These are phyloP conservation scores for Esperia sulphurella DNA, from an alignment of 2,888 invertebrate genomes.

Conservation along the genomic window DNA sequence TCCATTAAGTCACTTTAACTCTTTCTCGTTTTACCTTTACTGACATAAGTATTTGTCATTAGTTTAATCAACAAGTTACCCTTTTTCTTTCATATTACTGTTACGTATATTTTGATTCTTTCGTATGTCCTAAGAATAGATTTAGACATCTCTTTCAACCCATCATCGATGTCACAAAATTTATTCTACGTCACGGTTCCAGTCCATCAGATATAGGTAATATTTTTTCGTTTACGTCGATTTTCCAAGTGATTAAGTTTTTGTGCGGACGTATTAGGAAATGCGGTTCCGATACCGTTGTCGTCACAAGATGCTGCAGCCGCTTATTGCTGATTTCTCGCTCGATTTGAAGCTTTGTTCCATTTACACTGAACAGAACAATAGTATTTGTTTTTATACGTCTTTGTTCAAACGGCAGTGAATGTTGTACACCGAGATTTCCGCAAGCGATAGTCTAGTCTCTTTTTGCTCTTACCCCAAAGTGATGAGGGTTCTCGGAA, in stretches of 20 bases:
- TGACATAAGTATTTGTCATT: neutral
- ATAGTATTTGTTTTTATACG: constrained; percentile 29
- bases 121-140: neutral
- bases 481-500: constrained; percentile 18
- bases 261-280: constrained; percentile 35
- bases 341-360: constrained; percentile 35
- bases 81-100: neutral
- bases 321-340: constrained; percentile 29
- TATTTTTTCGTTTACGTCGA: constrained; percentile 11
- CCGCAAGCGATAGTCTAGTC: constrained; percentile 17
- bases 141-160: neutral
- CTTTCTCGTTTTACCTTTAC: neutral
- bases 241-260: constrained; percentile 40
- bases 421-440: constrained; percentile 26
- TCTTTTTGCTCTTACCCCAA: constrained; percentile 1
- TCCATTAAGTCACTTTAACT: neutral
- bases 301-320: constrained; percentile 17
- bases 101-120: too few species aligned
- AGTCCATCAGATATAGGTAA: constrained; percentile 13
- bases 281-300: constrained; percentile 44
- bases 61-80: neutral
- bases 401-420: constrained; percentile 33
- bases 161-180: neutral
- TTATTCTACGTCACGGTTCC: constrained; percentile 4
- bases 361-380: constrained; percentile 33